Conservation (phyloP, 2,113 vertebrate genomes). For the Hassar affinis region DNA sequence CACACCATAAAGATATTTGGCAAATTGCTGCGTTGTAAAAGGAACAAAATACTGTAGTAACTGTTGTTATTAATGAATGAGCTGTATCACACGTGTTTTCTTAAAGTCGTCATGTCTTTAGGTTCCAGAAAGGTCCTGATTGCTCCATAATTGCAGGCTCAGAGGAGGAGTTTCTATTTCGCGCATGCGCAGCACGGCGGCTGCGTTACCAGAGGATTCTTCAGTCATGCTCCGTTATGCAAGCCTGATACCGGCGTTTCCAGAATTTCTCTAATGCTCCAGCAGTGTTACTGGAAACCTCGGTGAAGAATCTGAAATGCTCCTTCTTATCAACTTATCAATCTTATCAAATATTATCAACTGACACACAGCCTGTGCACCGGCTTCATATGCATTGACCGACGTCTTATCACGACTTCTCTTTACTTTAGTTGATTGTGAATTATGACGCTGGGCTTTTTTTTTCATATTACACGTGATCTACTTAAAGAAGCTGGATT, state of each 20-base stretch:
- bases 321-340: not conserved
- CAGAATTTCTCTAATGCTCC: not conserved
- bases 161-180: not conserved
- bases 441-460: not conserved
- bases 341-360: too few relatives aligned
- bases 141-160: accelerated
- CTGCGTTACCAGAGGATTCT: not conserved
- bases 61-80: not conserved
- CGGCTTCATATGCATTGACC: not conserved
- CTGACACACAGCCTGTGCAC: not conserved
- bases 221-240: not conserved
- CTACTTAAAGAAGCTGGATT: not conserved
- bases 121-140: not conserved
- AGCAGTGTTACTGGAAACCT: not conserved
- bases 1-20: not conserved
- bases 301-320: not conserved
- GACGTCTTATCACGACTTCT: not conserved
- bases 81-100: not conserved
- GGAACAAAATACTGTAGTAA: not conserved
- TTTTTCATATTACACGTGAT: not conserved
- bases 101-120: too few relatives aligned
- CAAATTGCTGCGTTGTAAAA: not conserved
- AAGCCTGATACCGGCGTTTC: not conserved
- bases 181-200: not conserved
- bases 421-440: not conserved